These are phyloP conservation scores for Ommatoiulus sabulosus DNA, from an alignment of 2,888 invertebrate species.

Conservation along the genomic window DNA sequence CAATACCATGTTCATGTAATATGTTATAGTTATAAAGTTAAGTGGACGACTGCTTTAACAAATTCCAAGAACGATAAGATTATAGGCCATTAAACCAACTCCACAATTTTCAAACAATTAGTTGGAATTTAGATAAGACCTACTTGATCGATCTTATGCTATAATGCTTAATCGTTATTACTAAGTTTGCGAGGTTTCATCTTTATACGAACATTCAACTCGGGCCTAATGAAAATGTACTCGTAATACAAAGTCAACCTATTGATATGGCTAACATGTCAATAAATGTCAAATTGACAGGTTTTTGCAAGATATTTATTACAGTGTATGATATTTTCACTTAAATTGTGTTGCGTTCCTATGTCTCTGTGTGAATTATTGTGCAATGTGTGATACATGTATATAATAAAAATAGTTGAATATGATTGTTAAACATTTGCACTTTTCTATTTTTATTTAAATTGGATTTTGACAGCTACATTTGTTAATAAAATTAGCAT, in stretches of 20 bases:
- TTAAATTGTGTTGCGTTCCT: conserved; percentile 10
- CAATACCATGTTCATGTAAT: too few species aligned
- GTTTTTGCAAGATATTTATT: not conserved
- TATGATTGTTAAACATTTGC: not conserved
- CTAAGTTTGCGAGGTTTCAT: too few species aligned
- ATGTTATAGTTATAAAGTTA: too few species aligned
- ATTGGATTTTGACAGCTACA: not conserved
- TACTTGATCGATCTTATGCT: too few species aligned
- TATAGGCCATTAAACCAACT: too few species aligned
- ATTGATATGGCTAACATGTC: not conserved
- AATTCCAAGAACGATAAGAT: not conserved
- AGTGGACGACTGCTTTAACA: not conserved
- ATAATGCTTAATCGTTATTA: too few species aligned
- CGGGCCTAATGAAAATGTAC: not conserved
- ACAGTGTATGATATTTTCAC: not conserved
- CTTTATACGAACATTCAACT: not conserved
- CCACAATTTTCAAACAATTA: too few species aligned
- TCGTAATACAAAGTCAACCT: not conserved
- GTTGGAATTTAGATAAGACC: too few species aligned
- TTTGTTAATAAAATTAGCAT: too few species aligned
- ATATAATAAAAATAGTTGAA: not conserved
- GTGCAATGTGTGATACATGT: conserved; percentile 12
- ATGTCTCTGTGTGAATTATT: not conserved
- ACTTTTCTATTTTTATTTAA: not conserved
- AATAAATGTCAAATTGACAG: conserved; percentile 16